Evolutionary conservation across 2,888 invertebrate species (phyloP).

Genomic region (Oxycera nigricornis): DNA sequence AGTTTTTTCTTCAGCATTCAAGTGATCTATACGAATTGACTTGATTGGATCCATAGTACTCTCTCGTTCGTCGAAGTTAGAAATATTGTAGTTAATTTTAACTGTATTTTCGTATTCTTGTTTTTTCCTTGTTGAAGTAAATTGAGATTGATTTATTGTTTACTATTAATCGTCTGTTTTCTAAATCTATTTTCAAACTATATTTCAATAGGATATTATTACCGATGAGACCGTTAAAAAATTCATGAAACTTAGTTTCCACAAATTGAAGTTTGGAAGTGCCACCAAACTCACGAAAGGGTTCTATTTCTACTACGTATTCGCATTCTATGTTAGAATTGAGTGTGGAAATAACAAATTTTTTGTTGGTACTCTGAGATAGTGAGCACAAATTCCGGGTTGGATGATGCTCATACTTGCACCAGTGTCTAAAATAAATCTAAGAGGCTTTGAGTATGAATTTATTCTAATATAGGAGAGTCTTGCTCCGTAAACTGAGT

Average conservation of each 20-base stretch:
- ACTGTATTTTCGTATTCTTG: not conserved
- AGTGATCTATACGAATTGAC: conserved; percentile 2
- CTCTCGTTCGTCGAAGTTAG: not conserved
- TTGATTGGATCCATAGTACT: no score
- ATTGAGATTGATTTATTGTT: not conserved
- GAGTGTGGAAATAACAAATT: not conserved
- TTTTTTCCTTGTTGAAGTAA: no score
- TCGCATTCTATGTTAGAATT: not conserved
- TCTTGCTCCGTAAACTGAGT: not conserved
- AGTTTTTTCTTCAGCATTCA: conserved; percentile 8
- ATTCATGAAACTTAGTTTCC: not conserved
- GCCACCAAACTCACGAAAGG: not conserved
- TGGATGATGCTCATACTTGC: conserved; percentile 24
- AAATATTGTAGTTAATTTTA: not conserved
- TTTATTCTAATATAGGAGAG: conserved; percentile 23
- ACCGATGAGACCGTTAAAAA: conserved; percentile 17
- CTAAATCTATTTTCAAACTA: conserved; percentile 7
- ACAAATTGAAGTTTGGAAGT: not conserved
- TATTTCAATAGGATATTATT: conserved; percentile 6
- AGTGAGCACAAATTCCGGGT: conserved; percentile 17
- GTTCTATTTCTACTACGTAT: not conserved
- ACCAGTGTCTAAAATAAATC: conserved; percentile 38
- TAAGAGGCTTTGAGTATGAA: not conserved
- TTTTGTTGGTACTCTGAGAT: not conserved
- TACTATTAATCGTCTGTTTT: not conserved